A percentile compares a stretch with the other conserved stretches of the same genome.
These are phyloP conservation scores for Penelope pileata DNA, from an alignment of 2,113 vertebrate genomes.

Conservation along the genomic window DNA sequence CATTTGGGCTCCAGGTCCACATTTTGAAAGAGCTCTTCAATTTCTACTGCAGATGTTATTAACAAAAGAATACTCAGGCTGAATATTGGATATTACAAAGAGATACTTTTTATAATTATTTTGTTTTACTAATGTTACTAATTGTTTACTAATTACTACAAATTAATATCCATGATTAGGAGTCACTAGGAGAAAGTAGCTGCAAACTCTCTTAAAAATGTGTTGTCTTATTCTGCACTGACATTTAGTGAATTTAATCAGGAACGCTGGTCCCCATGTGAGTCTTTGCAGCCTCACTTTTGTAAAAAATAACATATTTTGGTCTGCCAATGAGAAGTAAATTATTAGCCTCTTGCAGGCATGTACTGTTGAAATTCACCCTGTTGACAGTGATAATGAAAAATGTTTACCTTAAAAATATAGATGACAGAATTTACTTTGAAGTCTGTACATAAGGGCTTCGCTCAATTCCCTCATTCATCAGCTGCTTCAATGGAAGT, in stretches of 20 bases:
- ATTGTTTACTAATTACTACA: neutral
- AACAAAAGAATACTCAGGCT: neutral
- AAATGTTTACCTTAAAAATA: constrained; percentile 19
- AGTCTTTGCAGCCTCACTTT: neutral
- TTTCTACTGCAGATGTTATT: neutral
- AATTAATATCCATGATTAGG: neutral
- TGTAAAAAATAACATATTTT: neutral
- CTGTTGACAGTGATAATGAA: neutral
- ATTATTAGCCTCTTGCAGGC: neutral
- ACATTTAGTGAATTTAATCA: neutral
- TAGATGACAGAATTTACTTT: neutral
- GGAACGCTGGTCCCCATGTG: neutral
- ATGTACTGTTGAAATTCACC: neutral
- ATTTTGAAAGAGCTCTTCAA: neutral
- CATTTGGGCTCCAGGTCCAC: neutral
- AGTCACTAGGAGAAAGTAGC: neutral
- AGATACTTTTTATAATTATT: neutral
- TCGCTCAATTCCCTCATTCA: constrained; percentile 6
- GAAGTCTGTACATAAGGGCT: neutral
- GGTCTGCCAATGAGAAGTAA: neutral
- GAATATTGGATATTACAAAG: neutral
- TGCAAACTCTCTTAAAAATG: neutral
- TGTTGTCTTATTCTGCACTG: neutral
- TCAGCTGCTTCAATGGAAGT: neutral
- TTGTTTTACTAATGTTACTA: neutral